Percentiles rank a stretch among this genome's conserved stretches.
phyloP scores from a whole-genome alignment of 2,113 vertebrate genomes.

The Chloropsis hardwickii region DNA sequence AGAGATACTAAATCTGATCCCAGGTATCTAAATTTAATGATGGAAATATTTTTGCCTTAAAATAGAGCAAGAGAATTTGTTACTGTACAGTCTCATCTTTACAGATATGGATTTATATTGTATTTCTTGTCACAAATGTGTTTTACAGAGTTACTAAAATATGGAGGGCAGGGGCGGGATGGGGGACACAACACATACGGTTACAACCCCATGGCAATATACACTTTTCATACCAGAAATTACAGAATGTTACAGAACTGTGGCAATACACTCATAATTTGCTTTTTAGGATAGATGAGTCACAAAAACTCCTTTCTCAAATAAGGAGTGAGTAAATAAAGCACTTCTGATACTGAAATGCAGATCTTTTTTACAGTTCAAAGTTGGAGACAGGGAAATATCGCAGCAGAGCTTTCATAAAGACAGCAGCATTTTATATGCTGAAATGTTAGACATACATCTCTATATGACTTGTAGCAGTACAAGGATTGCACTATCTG shows the following conservation, averaged over 20 bases:
- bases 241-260: not conserved
- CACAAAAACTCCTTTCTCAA: not conserved
- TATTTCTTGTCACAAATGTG: not conserved
- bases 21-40: not conserved
- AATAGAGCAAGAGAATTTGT: not conserved
- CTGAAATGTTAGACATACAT: not conserved
- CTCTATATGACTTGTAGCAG: not conserved
- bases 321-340: not conserved
- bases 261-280: not conserved
- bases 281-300: not conserved
- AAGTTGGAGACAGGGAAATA: not conserved
- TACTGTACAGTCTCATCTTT: not conserved
- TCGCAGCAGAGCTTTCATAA: not conserved
- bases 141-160: not conserved
- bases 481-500: not conserved
- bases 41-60: not conserved
- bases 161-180: fast-evolving
- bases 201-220: not conserved
- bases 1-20: not conserved
- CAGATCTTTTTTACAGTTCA: not conserved
- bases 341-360: not conserved
- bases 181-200: fast-evolving
- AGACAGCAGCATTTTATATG: not conserved
- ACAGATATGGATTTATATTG: not conserved
- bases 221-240: not conserved